These are phyloP conservation scores for Phaenicophaeus curvirostris DNA, from an alignment of 2,797 vertebrate species.

Conservation along the genomic window DNA sequence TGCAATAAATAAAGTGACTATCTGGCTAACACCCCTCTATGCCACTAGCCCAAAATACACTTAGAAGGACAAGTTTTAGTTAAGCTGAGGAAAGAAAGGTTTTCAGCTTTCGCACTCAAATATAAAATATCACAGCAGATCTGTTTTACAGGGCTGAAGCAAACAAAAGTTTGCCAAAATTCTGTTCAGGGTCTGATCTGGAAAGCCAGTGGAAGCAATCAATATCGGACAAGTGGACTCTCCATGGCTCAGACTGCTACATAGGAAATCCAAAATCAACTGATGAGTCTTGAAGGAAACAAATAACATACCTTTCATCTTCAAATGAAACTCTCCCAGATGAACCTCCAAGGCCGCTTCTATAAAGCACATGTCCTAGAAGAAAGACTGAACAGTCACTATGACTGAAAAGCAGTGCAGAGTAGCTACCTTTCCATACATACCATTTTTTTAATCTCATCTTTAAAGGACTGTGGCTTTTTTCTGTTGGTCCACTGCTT, in stretches of 20 bases:
- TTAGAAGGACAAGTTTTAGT: neutral
- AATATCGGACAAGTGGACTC: neutral
- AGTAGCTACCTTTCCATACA: neutral
- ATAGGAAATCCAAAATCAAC: neutral
- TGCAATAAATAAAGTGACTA: neutral
- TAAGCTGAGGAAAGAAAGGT: neutral
- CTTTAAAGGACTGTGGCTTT: neutral
- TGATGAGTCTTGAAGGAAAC: neutral
- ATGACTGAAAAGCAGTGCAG: neutral
- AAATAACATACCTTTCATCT: slow-evolving; percentile 90
- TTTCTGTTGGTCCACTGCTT: neutral
- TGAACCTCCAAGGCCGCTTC: slow-evolving; percentile 91
- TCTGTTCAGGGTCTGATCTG: neutral
- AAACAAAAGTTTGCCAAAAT: neutral
- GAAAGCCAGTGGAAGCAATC: neutral
- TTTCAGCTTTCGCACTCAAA: neutral
- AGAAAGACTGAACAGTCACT: neutral
- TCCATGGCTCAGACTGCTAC: neutral
- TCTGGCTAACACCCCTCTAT: neutral
- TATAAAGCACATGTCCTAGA: slow-evolving; percentile 93
- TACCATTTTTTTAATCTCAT: neutral
- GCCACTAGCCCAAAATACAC: neutral
- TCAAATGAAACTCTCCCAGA: slow-evolving; percentile 92
- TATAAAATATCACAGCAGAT: neutral
- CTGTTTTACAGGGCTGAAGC: neutral